These are phyloP conservation scores for Homalodisca vitripennis DNA, from an alignment of 1,140 invertebrate genomes.

Conservation along the genomic window DNA sequence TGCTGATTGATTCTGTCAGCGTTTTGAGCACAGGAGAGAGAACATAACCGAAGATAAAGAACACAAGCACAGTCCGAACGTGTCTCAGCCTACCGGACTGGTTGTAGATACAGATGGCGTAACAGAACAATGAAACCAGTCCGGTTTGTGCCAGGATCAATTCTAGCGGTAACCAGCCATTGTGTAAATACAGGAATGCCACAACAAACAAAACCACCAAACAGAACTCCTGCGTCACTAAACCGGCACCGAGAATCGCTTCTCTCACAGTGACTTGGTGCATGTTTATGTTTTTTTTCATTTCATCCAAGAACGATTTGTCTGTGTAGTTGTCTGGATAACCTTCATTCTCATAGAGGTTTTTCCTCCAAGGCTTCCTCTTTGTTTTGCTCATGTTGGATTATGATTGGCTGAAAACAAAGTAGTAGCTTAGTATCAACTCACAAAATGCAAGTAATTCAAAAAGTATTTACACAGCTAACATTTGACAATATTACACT, in stretches of 20 bases:
- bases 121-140: slow-evolving; percentile 56
- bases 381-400: not conserved
- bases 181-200: slow-evolving; percentile 71
- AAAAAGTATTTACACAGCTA: too few relatives aligned
- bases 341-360: slow-evolving; percentile 82
- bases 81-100: slow-evolving; percentile 50
- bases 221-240: slow-evolving; percentile 72
- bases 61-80: slow-evolving; percentile 70
- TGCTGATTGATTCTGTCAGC: slow-evolving; percentile 92
- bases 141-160: slow-evolving; percentile 58
- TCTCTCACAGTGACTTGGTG: slow-evolving; percentile 65
- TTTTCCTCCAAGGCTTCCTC: slow-evolving; percentile 73
- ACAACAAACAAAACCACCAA: slow-evolving; percentile 73
- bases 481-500: too few relatives aligned
- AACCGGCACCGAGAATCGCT: slow-evolving; percentile 68
- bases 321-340: slow-evolving; percentile 93
- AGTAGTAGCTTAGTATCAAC: too few relatives aligned
- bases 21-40: slow-evolving; percentile 92
- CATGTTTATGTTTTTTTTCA: slow-evolving; percentile 80
- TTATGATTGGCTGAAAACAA: too few relatives aligned
- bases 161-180: slow-evolving; percentile 61
- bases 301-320: slow-evolving; percentile 76
- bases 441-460: too few relatives aligned
- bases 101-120: slow-evolving; percentile 54
- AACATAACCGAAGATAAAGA: slow-evolving; percentile 78